Evolutionary conservation across 2,888 invertebrate genomes (phyloP).

Genomic region (Galeruca laticollis): DNA sequence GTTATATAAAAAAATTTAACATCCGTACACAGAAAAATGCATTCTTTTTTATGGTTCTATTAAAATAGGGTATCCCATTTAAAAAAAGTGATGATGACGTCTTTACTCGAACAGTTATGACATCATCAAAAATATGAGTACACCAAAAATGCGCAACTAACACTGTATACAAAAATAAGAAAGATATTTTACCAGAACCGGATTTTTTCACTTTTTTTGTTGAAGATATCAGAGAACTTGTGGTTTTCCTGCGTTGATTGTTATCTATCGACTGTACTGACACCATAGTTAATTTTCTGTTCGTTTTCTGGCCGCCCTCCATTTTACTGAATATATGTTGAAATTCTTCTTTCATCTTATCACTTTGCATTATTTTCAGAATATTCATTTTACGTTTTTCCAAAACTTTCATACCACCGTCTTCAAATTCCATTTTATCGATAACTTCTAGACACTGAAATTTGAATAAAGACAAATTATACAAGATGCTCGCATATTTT

Average conservation of each 20-base stretch:
- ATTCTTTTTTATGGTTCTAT: too few species aligned
- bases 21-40: too few species aligned
- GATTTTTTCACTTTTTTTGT: background rate
- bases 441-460: slow-evolving; percentile 60
- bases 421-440: slow-evolving; percentile 64
- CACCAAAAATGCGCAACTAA: too few species aligned
- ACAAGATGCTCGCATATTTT: too few species aligned
- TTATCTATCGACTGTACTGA: slow-evolving; percentile 51
- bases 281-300: slow-evolving; percentile 67
- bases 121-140: too few species aligned
- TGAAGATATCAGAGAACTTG: background rate
- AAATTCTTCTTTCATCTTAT: slow-evolving; percentile 64
- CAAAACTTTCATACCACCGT: slow-evolving; percentile 61
- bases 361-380: slow-evolving; percentile 63
- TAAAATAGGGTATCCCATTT: too few species aligned
- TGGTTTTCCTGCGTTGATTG: too few species aligned
- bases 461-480: background rate
- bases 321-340: slow-evolving; percentile 66
- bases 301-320: slow-evolving; percentile 66
- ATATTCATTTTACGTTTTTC: slow-evolving; percentile 66
- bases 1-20: too few species aligned
- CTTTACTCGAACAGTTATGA: too few species aligned
- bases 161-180: too few species aligned
- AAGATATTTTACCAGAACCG: background rate
- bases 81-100: too few species aligned